Evolutionary conservation across 1,140 invertebrate genomes (phyloP), one percentile per base, ranked within the genome.

Genomic region (Melipona quadrifasciata): DNA sequence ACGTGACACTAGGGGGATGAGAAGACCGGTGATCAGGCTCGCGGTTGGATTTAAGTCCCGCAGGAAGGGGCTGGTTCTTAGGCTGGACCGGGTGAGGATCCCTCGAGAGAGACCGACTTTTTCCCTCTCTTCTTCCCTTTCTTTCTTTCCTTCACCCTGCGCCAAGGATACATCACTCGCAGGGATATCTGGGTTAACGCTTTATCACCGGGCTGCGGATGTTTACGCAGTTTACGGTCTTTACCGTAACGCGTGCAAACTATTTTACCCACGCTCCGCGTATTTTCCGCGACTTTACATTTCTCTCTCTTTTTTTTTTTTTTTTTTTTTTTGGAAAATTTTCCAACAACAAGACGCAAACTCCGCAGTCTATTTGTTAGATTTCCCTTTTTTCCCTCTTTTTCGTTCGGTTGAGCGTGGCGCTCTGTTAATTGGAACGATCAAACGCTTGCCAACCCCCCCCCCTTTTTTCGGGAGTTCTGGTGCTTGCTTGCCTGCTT

Each of bases 1-100:
- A 82, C 73, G 80, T 82, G 73, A 76, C 73, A 68, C 58, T 21
- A 10, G 71, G 80, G 80, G 73, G 73, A 82, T 82, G 80, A 82
- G 21, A 82, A 73, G 80, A 76, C 31, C 31, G 72, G 64, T 82
- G 57, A 67, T 75, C 65, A 39, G 80, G 27, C 55, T n/a, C 58
- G 61, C 72, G 47, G 70, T 61, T 73, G 68, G 72, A 76, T 76
- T 67, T 39, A 31, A 82, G 73, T 76, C 73, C 80, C 80, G 72
- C 58, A 75, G 71, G 21, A 65, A 82, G 61, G 61, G 73, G 47
- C 57, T 57, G 51, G 16, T 19, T 77, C 64, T 77, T 39, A 27
- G 80, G 73, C 73, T 47, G 72, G 72, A 82, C 73, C 27, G 73
- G 80, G 80, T 82, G 72, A 77, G 72, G 58, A 82, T 47, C 53